These are phyloP conservation scores for Sturnus vulgaris DNA, from an alignment of 2,113 vertebrate species.

Conservation along the genomic window DNA sequence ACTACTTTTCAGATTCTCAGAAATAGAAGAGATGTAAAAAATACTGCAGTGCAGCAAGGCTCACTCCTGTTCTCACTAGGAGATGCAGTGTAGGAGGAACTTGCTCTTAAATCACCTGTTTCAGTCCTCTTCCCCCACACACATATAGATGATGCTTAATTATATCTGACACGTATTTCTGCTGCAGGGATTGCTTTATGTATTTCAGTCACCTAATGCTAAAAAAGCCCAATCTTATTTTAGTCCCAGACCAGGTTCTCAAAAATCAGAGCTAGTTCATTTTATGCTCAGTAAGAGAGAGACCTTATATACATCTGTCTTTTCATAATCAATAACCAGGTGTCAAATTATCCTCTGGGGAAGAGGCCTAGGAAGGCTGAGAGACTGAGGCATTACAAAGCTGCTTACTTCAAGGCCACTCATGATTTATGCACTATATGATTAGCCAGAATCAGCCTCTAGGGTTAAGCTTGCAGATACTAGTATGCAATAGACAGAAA, in stretches of 20 bases:
- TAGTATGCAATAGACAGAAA: not conserved
- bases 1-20: not conserved
- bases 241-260: not conserved
- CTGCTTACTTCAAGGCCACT: not conserved
- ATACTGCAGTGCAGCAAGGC: conserved; percentile 1
- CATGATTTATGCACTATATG: not conserved
- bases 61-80: not conserved
- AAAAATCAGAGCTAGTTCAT: not conserved
- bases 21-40: not conserved
- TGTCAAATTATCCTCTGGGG: not conserved
- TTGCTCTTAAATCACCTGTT: not conserved
- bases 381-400: not conserved
- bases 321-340: not conserved
- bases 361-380: not conserved
- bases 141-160: not conserved
- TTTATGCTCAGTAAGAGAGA: not conserved
- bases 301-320: not conserved
- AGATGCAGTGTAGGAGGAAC: conserved; percentile 9
- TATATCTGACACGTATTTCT: not conserved
- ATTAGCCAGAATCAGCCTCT: not conserved
- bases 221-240: not conserved
- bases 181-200: not conserved
- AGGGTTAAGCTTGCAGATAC: conserved; percentile 1
- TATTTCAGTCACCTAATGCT: not conserved
- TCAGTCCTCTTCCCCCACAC: not conserved